phyloP scores from a whole-genome alignment of 2,113 vertebrate species.

The Hyperopisus bebe region DNA sequence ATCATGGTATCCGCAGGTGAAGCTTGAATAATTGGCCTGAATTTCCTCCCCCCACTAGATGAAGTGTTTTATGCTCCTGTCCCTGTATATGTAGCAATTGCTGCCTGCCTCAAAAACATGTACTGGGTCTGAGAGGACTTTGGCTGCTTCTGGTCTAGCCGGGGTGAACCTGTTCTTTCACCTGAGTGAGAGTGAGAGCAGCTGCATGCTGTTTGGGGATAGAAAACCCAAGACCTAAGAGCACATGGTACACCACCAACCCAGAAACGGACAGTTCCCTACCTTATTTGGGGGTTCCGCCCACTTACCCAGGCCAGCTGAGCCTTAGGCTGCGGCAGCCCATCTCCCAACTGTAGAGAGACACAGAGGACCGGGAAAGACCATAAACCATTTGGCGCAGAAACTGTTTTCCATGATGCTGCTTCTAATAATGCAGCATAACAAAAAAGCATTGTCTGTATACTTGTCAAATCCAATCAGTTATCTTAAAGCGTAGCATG shows the following conservation, averaged over 20 bases:
- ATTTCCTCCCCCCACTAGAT: background rate
- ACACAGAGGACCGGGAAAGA: background rate
- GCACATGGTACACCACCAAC: background rate
- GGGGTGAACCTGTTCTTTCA: background rate
- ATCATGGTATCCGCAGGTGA: background rate
- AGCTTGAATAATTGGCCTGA: background rate
- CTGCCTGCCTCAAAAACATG: background rate
- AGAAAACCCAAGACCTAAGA: background rate
- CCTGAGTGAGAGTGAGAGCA: background rate
- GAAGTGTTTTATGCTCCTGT: background rate
- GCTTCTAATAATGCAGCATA: background rate
- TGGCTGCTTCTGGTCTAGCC: background rate
- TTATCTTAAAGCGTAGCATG: background rate
- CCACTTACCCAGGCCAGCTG: background rate
- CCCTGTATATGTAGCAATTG: background rate
- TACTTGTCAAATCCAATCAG: background rate
- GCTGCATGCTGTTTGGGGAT: background rate
- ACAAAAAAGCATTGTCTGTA: background rate
- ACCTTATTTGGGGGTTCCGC: background rate
- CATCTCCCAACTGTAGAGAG: background rate
- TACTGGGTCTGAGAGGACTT: background rate
- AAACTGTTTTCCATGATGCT: background rate
- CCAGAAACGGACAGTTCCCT: background rate
- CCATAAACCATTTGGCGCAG: background rate
- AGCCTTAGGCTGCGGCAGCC: background rate